phyloP scores from a whole-genome alignment of 2,888 invertebrate genomes.

The Polymixis flavicincta region DNA sequence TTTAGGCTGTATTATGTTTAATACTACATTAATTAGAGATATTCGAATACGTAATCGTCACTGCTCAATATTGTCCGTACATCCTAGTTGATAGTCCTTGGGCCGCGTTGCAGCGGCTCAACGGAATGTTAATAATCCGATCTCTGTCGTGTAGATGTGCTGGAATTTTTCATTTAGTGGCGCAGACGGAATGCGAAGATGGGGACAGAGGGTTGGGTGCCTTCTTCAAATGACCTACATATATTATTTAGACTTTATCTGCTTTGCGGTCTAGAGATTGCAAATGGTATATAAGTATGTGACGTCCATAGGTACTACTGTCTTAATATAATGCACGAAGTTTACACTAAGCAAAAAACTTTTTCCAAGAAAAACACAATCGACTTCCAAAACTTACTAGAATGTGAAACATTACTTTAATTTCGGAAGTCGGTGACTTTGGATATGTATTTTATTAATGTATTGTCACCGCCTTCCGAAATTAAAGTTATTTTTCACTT shows the following conservation, averaged over 20 bases:
- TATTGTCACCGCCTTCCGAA: too few species aligned
- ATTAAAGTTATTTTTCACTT: too few species aligned
- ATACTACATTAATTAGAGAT: neutral
- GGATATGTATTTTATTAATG: too few species aligned
- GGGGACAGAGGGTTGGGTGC: neutral
- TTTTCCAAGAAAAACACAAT: too few species aligned
- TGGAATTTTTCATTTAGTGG: conserved; percentile 72
- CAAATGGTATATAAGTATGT: neutral
- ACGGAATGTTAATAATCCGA: conserved; percentile 54
- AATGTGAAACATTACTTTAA: too few species aligned
- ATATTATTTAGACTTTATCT: neutral
- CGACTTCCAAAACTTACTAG: too few species aligned
- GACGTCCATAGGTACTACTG: neutral
- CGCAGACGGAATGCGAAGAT: conserved; percentile 41
- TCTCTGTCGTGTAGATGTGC: conserved; percentile 30
- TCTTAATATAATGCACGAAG: neutral
- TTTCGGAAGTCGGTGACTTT: too few species aligned
- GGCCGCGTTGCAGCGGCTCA: neutral
- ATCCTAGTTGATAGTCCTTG: conserved; percentile 1
- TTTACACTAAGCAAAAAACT: neutral
- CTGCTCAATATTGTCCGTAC: neutral
- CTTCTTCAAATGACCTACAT: neutral
- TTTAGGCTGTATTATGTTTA: neutral
- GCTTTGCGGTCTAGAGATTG: neutral
- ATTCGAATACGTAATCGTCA: conserved; percentile 2